Percentiles rank a stretch among this genome's conserved stretches.
These are phyloP conservation scores for Agonopterix arenella DNA, from an alignment of 2,888 invertebrate genomes.

Conservation along the genomic window DNA sequence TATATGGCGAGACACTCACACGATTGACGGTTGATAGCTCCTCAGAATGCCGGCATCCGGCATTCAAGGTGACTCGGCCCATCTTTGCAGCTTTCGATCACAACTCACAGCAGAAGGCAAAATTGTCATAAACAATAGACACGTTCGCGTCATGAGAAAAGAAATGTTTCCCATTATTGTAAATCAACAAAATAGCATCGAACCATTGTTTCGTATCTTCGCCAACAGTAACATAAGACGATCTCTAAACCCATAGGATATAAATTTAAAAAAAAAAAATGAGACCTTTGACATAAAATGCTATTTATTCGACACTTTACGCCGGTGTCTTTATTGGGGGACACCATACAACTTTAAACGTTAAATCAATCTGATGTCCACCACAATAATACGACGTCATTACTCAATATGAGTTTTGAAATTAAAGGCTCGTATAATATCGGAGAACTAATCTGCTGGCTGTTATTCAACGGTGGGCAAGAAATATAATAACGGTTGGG, in stretches of 20 bases:
- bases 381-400: slow-evolving; percentile 24
- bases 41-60: slow-evolving; percentile 67
- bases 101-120: neutral
- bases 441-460: slow-evolving; percentile 25
- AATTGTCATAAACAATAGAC: no score
- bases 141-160: neutral
- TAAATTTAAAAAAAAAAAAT: slow-evolving; percentile 27
- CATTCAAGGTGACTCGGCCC: slow-evolving; percentile 69
- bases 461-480: slow-evolving; percentile 23
- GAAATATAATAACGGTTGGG: slow-evolving; percentile 30
- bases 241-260: slow-evolving; percentile 8
- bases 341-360: slow-evolving; percentile 25
- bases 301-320: slow-evolving; percentile 29
- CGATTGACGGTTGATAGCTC: slow-evolving; percentile 72
- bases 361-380: slow-evolving; percentile 33
- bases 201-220: no score
- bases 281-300: slow-evolving; percentile 31
- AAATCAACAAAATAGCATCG: no score
- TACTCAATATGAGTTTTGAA: slow-evolving; percentile 30
- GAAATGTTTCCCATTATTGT: no score
- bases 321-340: slow-evolving; percentile 16
- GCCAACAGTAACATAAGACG: neutral
- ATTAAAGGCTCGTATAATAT: slow-evolving; percentile 26
- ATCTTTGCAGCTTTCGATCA: slow-evolving; percentile 54
- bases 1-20: slow-evolving; percentile 61